A percentile compares a stretch with the other conserved stretches of the same genome.
These are phyloP conservation scores for Pectinophora gossypiella DNA, from an alignment of 1,140 invertebrate genomes.

Conservation along the genomic window DNA sequence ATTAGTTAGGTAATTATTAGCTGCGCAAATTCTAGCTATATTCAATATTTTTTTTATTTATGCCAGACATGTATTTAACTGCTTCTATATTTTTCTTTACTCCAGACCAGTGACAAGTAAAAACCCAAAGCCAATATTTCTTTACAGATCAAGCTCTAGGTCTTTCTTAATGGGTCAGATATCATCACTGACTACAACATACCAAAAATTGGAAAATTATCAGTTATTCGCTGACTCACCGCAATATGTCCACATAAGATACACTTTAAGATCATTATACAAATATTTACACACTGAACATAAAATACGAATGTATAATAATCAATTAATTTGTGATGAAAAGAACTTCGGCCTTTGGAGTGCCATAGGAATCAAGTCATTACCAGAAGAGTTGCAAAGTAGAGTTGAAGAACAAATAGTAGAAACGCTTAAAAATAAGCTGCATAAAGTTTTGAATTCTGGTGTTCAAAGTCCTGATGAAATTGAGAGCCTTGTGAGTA, in stretches of 20 bases:
- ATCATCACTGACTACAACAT: conserved; percentile 28
- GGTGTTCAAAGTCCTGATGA: conserved; percentile 9
- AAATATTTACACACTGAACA: conserved; percentile 28
- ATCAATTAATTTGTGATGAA: conserved; percentile 25
- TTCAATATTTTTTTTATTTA: conserved; percentile 3
- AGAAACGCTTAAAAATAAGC: conserved; percentile 21
- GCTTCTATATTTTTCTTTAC: neutral
- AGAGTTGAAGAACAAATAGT: conserved; percentile 23
- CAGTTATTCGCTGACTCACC: conserved; percentile 31
- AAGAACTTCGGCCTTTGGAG: conserved; percentile 33
- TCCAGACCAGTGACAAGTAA: no score
- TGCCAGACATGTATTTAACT: neutral
- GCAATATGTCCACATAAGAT: conserved; percentile 36
- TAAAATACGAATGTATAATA: conserved; percentile 33
- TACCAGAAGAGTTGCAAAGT: conserved; percentile 25
- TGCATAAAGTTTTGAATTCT: neutral
- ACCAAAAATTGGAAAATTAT: conserved; percentile 33
- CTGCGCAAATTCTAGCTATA: no score
- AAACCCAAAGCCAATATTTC: no score
- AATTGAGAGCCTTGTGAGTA: conserved; percentile 24
- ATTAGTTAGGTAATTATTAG: conserved; percentile 38
- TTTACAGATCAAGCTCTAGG: conserved; percentile 11
- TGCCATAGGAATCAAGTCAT: conserved; percentile 29
- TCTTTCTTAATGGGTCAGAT: conserved; percentile 23
- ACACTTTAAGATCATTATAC: conserved; percentile 36